Base-by-base conservation (phyloP, 1,140 invertebrate species). In the Lamellibrachia luymesi region DNA sequence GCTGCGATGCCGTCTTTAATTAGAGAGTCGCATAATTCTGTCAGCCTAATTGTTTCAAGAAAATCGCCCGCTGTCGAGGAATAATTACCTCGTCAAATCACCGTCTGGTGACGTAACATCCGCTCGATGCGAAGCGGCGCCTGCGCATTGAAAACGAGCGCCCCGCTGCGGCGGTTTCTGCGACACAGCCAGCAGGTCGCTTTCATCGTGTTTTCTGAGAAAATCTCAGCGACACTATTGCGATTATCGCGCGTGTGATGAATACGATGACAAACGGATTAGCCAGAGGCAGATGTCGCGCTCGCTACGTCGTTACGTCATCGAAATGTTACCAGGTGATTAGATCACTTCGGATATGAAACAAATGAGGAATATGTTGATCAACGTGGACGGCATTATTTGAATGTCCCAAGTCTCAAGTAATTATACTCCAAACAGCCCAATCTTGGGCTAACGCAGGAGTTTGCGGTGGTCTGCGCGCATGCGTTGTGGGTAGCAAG, bases 191-290 rank as follows among this genome's bases (percentile, higher is more conserved):
- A 80, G 64, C 17, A 80, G 17, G 64, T 10, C 64, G 64, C 64
- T 80, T 80, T 80, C 64, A 80, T 80, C 64, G 64, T 80, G 64
- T 80, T 80, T 80, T 80, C 64, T 80, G 64, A 80, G 64, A 80
- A 80, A 80, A 80, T 80, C 64, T 80, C 13, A 4, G 64, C 64
- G 2, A 80, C 7, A 80, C 17, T 0, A 17, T 80, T 80, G 7
- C 17, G 64, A 80, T 80, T 80, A 80, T 80, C 64, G 64, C 17
- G 7, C 64, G 64, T 80, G 64, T 80, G 64, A 80, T 80, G 64
- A 80, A 4, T 4, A 80, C 64, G 13, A 17, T 22, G 64, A 80
- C 64, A 80, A 80, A 80, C 64, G 64, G 64, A 80, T 80, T 80
- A 80, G 64, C 64, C 64, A 22, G 64, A 10, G 64, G 64, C 64